Percentiles rank a stretch among this genome's conserved stretches.
Conservation (phyloP, 2,888 invertebrate genomes). For the Drosophila parthenogenetica region DNA sequence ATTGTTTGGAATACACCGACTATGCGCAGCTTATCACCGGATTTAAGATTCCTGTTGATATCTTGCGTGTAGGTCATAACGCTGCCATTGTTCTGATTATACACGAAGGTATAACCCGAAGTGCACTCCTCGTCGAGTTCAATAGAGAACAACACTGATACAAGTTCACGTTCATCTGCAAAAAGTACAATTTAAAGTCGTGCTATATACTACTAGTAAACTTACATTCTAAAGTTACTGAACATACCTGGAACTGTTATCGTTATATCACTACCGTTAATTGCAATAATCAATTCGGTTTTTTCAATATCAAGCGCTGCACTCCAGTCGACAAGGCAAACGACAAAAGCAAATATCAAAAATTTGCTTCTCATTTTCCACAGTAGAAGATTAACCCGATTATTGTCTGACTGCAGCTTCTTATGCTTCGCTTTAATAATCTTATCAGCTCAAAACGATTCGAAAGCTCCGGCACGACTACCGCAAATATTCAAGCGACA, state of each 20-base stretch:
- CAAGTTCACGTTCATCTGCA: slow-evolving; percentile 5
- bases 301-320: not conserved
- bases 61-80: not conserved
- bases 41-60: not conserved
- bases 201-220: no score
- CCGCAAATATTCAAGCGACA: not conserved
- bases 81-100: not conserved
- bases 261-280: not conserved
- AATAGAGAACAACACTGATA: slow-evolving; percentile 14
- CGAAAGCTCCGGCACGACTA: not conserved
- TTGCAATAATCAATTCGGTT: not conserved
- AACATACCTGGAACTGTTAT: slow-evolving; percentile 13
- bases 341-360: not conserved
- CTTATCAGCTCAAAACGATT: not conserved
- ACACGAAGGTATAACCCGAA: not conserved
- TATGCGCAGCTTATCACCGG: slow-evolving; percentile 12
- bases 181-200: not conserved
- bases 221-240: not conserved
- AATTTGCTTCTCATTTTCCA: not conserved
- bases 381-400: not conserved
- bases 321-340: not conserved
- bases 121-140: slow-evolving; percentile 6
- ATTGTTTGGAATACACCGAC: slow-evolving; percentile 10
- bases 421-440: not conserved
- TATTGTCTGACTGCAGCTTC: not conserved